Percentiles rank a stretch among this genome's conserved stretches.
Evolutionary conservation across 2,888 invertebrate species (phyloP).

Genomic region (Poecilobothrus nobilitatus): DNA sequence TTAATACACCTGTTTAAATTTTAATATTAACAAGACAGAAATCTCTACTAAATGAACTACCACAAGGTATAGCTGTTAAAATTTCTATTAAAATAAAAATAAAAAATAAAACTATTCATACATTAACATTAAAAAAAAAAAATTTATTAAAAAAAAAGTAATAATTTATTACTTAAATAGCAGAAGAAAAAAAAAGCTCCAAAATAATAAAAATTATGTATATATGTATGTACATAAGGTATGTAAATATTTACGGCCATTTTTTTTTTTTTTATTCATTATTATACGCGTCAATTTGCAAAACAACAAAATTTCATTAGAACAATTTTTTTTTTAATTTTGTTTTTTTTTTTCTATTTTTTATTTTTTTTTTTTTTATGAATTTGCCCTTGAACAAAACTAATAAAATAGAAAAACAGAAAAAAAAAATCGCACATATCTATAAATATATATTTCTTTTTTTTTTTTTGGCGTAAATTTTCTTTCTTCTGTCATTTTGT

Average conservation of each 20-base stretch:
- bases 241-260: background rate
- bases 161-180: background rate
- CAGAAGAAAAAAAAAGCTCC: background rate
- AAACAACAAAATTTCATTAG: conserved; percentile 6
- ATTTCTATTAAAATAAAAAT: too few relatives aligned
- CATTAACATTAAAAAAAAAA: too few relatives aligned
- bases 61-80: too few relatives aligned
- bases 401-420: background rate
- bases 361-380: background rate
- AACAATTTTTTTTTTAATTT: background rate
- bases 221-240: background rate
- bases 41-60: too few relatives aligned
- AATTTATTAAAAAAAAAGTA: background rate
- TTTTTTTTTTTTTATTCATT: background rate
- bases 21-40: too few relatives aligned
- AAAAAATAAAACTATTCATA: too few relatives aligned
- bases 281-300: conserved; percentile 1
- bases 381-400: conserved; percentile 3
- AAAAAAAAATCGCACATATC: background rate
- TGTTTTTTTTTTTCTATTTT: too few relatives aligned
- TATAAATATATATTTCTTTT: background rate
- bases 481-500: background rate
- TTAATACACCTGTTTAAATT: too few relatives aligned
- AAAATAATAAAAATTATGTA: background rate
- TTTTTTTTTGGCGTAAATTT: background rate